Conservation (phyloP, 2,797 vertebrate species). For the Hydrolagus colliei region DNA sequence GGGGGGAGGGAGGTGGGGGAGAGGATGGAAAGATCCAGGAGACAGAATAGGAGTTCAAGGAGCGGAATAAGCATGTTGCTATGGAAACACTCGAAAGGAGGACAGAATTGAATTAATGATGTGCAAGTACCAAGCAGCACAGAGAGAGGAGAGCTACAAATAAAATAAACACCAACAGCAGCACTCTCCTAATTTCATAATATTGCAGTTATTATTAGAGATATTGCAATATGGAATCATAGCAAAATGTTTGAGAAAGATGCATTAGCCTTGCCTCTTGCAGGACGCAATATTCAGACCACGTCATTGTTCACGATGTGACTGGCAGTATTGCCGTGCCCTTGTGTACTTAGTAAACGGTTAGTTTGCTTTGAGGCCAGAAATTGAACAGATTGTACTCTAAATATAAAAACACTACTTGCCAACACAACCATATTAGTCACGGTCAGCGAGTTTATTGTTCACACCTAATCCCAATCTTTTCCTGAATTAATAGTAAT, state of each 20-base stretch:
- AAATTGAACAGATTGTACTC: too few species aligned
- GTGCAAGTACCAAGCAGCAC: background rate
- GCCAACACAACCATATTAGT: too few species aligned
- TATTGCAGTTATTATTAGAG: too few species aligned
- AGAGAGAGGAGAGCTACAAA: background rate
- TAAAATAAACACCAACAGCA: background rate
- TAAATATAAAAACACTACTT: too few species aligned
- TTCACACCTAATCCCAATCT: too few species aligned
- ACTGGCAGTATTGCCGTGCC: too few species aligned
- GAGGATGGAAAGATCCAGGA: background rate
- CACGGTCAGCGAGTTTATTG: too few species aligned
- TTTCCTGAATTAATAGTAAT: too few species aligned
- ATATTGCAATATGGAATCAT: background rate
- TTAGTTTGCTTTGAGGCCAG: too few species aligned
- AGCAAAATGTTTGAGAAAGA: background rate
- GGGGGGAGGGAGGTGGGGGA: background rate
- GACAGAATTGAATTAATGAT: conserved; percentile 28
- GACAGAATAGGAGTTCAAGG: background rate
- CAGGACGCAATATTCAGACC: background rate
- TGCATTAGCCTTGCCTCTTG: background rate
- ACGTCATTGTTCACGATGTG: too few species aligned
- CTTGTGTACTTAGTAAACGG: too few species aligned
- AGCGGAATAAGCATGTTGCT: background rate
- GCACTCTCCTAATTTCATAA: too few species aligned
- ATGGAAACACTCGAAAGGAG: conserved; percentile 7